Base-by-base conservation (phyloP, 2,888 invertebrate genomes). In the Torymus texanus region DNA sequence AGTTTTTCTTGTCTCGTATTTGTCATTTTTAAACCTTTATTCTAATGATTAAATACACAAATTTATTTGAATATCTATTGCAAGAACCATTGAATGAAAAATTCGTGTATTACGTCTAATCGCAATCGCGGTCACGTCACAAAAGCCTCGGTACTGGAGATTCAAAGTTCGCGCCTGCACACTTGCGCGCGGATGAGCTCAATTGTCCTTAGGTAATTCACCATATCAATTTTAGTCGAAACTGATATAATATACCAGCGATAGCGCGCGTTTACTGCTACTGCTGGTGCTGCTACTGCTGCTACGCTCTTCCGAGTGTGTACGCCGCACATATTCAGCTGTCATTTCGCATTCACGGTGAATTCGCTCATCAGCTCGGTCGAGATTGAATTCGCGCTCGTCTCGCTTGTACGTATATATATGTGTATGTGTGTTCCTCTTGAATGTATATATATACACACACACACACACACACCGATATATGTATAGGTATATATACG, bases 271-370 rank as follows among this genome's bases (percentile, higher is more conserved):
- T 56, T 59, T 53, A 16, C 4, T 41, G 11, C 16, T 58, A 29
- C 56, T 21, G 1, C 50, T 13, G 41, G 29, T 21, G 1, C 50
- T 13, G 41, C 41, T 41, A 12, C 59, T 59, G 16, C 14, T 29
- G 5, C 68, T 16, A 56, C 24, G 18, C 12, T 50, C 13, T 14
- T 51, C 14, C 50, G n/a, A 50, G 14, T 8, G 51, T 18, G 16
- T 4, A 16, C 24, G 50, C 16, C 55, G 16, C 56, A 70, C 67
- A 67, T 67, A 68, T 75, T 81, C 77, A 72, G 78, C 75, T 81
- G 71, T 78, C 81, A 81, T 81, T 78, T 75, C 67, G 77, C 72
- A 80, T 80, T 80, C 77, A 72, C 65, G 63, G 29, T 74, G 68
- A 77, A 80, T 74, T 77, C 73, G 70, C 73, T 80, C 76, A 80